Conservation (phyloP, 2,797 vertebrate species). For the Picus viridis region DNA sequence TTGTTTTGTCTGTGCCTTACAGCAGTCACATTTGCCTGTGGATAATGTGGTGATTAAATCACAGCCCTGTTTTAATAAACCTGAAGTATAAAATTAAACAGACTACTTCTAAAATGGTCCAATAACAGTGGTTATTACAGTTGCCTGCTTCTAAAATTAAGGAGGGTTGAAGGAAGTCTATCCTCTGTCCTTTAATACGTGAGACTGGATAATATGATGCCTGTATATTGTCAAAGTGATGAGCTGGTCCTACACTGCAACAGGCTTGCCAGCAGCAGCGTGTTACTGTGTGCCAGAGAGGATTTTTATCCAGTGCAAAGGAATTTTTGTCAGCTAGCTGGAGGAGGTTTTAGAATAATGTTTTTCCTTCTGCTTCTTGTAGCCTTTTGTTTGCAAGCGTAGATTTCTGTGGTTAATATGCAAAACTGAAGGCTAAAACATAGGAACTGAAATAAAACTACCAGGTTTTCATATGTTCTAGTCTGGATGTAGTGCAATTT, state of each 20-base stretch:
- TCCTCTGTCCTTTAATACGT: not conserved
- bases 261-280: not conserved
- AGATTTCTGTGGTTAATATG: not conserved
- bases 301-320: not conserved
- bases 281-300: not conserved
- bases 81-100: not conserved
- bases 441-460: not conserved
- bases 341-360: not conserved
- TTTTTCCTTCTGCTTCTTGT: not conserved
- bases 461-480: not conserved
- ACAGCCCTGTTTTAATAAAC: not conserved
- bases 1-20: not conserved
- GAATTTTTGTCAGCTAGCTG: not conserved
- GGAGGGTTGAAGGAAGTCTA: not conserved
- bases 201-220: not conserved
- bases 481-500: not conserved
- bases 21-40: not conserved
- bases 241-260: not conserved
- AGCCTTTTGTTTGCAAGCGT: not conserved
- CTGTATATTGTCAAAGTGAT: conserved; percentile 14
- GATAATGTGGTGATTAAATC: not conserved
- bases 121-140: not conserved
- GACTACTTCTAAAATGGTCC: not conserved
- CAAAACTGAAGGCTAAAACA: not conserved
- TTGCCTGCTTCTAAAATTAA: not conserved